A percentile compares a stretch with the other conserved stretches of the same genome.
phyloP scores from a whole-genome alignment of 2,113 vertebrate species.

The Otolemur garnettii region DNA sequence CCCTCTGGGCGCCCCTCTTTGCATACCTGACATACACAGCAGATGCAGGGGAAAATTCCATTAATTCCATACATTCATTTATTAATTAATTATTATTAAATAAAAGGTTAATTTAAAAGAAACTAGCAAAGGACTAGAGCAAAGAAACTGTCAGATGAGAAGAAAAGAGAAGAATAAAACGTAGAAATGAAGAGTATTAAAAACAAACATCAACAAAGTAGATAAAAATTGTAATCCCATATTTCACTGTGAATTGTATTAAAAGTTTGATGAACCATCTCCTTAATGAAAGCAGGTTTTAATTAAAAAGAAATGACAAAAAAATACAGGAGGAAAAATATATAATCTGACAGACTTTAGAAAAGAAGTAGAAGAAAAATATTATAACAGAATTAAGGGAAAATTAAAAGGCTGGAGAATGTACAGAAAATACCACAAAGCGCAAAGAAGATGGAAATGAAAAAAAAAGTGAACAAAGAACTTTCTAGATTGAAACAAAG shows the following conservation, averaged over 20 bases:
- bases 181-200: not conserved
- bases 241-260: not conserved
- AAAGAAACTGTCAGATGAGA: not conserved
- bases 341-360: not conserved
- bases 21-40: not conserved
- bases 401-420: not conserved
- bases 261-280: not conserved
- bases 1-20: not conserved
- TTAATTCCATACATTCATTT: not conserved
- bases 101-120: not conserved
- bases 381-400: not conserved
- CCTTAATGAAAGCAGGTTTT: not conserved
- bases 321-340: not conserved
- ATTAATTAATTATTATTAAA: not conserved
- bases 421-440: not conserved
- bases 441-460: not conserved
- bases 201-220: not conserved
- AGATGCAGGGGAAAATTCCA: not conserved
- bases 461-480: not conserved
- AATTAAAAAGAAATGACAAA: not conserved
- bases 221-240: not conserved
- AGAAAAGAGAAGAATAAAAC: not conserved
- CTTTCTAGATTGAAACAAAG: not conserved
- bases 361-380: not conserved
- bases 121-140: not conserved